A percentile compares a stretch with the other conserved stretches of the same genome.
Evolutionary conservation across 2,888 invertebrate species (phyloP).

Genomic region (Cantharis rufa): DNA sequence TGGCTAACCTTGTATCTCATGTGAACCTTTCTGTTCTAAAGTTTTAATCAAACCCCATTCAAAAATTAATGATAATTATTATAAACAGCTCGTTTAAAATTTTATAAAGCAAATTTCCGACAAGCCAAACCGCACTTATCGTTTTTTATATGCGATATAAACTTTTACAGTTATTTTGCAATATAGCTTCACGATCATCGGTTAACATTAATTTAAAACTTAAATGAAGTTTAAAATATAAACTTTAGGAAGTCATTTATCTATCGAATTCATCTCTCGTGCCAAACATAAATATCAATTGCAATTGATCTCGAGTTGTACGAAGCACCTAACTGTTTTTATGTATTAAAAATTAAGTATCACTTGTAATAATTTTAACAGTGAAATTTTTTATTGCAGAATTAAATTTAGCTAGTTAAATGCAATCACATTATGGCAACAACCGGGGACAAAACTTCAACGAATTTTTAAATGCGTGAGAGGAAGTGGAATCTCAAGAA

Average conservation of each 20-base stretch:
- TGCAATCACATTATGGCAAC: not conserved
- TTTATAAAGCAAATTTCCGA: not conserved
- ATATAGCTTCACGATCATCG: not conserved
- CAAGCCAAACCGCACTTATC: not conserved
- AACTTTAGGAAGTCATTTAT: not conserved
- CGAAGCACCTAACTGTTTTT: not conserved
- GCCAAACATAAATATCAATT: not conserved
- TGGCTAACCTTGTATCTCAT: not conserved
- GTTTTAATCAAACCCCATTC: not conserved
- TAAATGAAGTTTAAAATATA: not conserved
- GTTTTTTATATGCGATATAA: not conserved
- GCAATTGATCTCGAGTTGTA: not conserved
- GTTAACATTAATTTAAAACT: conserved; percentile 1
- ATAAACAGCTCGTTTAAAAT: not conserved
- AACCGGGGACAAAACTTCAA: not conserved
- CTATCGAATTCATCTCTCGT: not conserved
- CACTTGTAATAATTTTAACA: not conserved
- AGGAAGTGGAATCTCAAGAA: not conserved
- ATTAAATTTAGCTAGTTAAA: not conserved
- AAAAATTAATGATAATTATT: not conserved
- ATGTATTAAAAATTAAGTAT: not conserved
- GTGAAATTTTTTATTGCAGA: not conserved
- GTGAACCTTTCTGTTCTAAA: not conserved
- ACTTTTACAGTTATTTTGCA: conserved; percentile 2
- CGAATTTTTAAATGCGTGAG: not conserved